Conservation (phyloP, 2,113 vertebrate species). For the Lophotis ruficrista region DNA sequence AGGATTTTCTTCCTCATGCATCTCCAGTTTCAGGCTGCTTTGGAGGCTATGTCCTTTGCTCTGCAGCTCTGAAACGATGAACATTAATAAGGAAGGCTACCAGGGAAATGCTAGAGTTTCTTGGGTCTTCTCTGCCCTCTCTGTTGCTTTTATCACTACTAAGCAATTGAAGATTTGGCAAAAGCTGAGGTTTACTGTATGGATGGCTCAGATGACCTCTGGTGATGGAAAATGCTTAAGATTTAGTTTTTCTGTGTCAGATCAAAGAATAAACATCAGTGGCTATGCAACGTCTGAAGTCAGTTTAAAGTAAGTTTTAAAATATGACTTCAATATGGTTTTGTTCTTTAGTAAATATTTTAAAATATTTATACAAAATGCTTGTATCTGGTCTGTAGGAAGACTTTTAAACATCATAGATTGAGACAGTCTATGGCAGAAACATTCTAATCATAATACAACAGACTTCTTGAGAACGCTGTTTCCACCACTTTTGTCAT, state of each 20-base stretch:
- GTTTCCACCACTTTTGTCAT: neutral
- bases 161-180: neutral
- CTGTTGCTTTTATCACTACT: neutral
- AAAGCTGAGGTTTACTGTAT: neutral
- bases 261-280: constrained; percentile 9
- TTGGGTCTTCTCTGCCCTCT: neutral
- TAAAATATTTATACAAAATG: constrained; percentile 37
- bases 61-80: neutral
- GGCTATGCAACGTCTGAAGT: neutral
- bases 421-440: neutral
- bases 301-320: constrained; percentile 20
- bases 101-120: neutral
- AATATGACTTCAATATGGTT: constrained; percentile 22
- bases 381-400: neutral
- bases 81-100: neutral
- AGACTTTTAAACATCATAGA: neutral
- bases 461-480: neutral
- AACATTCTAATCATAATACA: neutral
- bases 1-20: neutral
- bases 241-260: neutral
- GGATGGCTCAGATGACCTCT: neutral
- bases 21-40: neutral
- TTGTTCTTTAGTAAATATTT: constrained; percentile 37
- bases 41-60: neutral
- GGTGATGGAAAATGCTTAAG: neutral